These are phyloP conservation scores for Synodontis membranacea DNA, from an alignment of 2,113 vertebrate genomes.

Conservation along the genomic window DNA sequence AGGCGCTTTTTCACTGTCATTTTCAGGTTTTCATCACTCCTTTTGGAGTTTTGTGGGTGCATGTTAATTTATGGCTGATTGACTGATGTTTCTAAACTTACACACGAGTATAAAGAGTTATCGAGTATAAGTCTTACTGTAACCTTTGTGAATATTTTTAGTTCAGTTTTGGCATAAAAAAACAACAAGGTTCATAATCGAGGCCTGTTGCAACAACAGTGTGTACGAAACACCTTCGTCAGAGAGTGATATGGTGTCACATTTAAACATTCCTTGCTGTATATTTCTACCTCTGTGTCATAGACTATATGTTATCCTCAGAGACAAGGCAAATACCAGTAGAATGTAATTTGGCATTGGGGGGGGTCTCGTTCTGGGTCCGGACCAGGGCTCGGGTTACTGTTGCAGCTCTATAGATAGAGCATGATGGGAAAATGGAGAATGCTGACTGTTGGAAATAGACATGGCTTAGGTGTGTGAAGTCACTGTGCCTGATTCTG, in stretches of 20 bases:
- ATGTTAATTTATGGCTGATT: background rate
- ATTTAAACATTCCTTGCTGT: background rate
- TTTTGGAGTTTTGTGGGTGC: background rate
- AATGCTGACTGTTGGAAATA: slow-evolving; percentile 43
- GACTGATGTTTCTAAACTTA: background rate
- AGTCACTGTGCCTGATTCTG: background rate
- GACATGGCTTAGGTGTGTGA: slow-evolving; percentile 12
- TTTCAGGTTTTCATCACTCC: background rate
- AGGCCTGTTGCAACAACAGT: background rate
- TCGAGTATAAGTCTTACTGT: background rate
- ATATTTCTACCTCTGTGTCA: background rate
- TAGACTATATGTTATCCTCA: background rate
- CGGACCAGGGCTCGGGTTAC: slow-evolving; percentile 59
- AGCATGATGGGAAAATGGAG: slow-evolving; percentile 43
- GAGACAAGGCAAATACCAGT: background rate
- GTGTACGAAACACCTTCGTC: background rate
- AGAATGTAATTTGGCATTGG: background rate
- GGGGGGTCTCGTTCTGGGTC: slow-evolving; percentile 19
- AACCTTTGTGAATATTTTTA: background rate
- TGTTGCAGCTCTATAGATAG: slow-evolving; percentile 65
- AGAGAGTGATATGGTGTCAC: background rate
- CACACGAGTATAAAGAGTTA: background rate
- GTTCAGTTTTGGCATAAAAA: background rate
- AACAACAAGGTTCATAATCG: background rate
- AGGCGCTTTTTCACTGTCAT: background rate